These are phyloP conservation scores for Cyclargus thomasi DNA, from an alignment of 1,140 invertebrate genomes.

Conservation along the genomic window DNA sequence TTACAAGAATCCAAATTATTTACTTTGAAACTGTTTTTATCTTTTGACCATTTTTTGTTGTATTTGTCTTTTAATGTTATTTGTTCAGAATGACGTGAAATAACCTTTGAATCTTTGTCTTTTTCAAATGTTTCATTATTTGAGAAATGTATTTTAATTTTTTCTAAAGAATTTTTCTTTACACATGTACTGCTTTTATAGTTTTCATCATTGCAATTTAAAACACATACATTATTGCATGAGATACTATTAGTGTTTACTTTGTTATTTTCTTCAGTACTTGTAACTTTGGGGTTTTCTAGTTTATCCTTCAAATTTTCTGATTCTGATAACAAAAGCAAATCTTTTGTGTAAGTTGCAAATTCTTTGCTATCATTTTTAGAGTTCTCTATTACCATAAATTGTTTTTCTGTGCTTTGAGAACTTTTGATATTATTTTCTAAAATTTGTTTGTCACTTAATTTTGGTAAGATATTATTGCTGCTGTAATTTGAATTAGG, in stretches of 20 bases:
- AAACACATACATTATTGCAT: background rate
- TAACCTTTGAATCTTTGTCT: background rate
- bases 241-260: background rate
- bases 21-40: background rate
- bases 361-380: too few species aligned
- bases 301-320: background rate
- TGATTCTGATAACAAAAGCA: background rate
- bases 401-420: background rate
- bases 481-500: background rate
- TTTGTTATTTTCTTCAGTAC: background rate
- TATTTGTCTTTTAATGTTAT: background rate
- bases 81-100: background rate
- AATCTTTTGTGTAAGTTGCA: too few species aligned
- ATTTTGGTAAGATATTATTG: background rate
- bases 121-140: background rate
- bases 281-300: background rate
- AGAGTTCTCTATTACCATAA: background rate
- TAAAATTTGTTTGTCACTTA: background rate
- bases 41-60: background rate
- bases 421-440: background rate
- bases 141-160: background rate
- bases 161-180: background rate
- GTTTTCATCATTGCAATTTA: background rate
- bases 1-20: background rate
- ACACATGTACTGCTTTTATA: background rate